Evolutionary conservation across 2,888 invertebrate species (phyloP).

Genomic region (Calliphora vomitoria): DNA sequence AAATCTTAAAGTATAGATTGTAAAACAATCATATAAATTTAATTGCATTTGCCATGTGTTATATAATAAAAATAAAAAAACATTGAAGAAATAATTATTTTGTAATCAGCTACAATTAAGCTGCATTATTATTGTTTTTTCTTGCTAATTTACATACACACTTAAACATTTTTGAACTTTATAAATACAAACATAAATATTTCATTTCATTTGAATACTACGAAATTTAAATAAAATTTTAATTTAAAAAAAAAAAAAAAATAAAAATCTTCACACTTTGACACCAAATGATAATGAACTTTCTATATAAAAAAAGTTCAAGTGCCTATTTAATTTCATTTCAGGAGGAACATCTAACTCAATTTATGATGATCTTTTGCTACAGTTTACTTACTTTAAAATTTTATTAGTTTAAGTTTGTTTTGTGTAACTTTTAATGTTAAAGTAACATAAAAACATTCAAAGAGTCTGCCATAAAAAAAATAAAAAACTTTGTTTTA

Average conservation of each 20-base stretch:
- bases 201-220: not conserved
- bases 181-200: not conserved
- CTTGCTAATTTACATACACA: not conserved
- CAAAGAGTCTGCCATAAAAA: not conserved
- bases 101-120: not conserved
- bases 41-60: not conserved
- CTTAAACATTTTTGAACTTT: not conserved
- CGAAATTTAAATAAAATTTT: constrained; percentile 8
- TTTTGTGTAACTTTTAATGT: not conserved
- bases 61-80: not conserved
- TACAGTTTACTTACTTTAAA: not conserved
- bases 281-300: constrained; percentile 75
- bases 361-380: constrained; percentile 29
- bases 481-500: not conserved
- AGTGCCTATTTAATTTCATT: constrained; percentile 25
- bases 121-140: not conserved
- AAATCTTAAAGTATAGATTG: not conserved
- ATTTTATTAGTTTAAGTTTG: not conserved
- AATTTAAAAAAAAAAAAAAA: not conserved
- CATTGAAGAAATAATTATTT: not conserved
- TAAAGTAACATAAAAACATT: not conserved
- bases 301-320: constrained; percentile 47
- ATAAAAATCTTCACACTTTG: constrained; percentile 36
- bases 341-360: not conserved
- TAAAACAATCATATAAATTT: constrained; percentile 1